Evolutionary conservation across 2,113 vertebrate genomes (phyloP).

Genomic region (Phodopus roborovskii): DNA sequence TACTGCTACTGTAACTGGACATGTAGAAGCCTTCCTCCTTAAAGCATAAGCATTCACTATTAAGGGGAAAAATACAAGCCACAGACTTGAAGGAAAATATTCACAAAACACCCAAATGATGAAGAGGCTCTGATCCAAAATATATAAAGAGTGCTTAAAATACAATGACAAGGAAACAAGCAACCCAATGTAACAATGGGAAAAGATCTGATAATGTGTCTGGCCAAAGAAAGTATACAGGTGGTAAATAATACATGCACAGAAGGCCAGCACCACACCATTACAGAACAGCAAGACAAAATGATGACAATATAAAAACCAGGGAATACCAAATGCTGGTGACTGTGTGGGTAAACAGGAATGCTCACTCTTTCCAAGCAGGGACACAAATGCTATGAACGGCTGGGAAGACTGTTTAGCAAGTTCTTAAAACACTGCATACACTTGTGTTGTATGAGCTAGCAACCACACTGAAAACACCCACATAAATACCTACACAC

Average conservation of each 20-base stretch:
- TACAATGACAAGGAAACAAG: not conserved
- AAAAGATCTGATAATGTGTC: not conserved
- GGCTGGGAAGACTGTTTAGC: not conserved
- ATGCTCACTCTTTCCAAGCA: not conserved
- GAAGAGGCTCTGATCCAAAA: not conserved
- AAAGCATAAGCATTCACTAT: not conserved
- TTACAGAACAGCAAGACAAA: conserved; percentile 34
- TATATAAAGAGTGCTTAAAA: conserved; percentile 14
- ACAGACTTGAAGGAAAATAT: not conserved
- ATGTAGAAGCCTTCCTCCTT: not conserved
- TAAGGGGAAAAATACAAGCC: not conserved
- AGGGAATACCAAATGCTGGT: not conserved
- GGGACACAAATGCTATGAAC: not conserved
- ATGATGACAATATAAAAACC: not conserved
- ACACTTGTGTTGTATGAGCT: not conserved
- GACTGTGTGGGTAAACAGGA: not conserved
- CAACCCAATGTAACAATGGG: not conserved
- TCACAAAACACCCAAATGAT: conserved; percentile 22
- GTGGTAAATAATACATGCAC: not conserved
- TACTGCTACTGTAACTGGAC: not conserved
- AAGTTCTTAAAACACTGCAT: conserved; percentile 27
- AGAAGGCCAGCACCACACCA: not conserved
- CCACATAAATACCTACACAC: not conserved
- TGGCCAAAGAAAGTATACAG: not conserved
- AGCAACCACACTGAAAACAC: not conserved